Base-by-base conservation (phyloP, 2,113 vertebrate genomes). In the Dicerorhinus sumatrensis region DNA sequence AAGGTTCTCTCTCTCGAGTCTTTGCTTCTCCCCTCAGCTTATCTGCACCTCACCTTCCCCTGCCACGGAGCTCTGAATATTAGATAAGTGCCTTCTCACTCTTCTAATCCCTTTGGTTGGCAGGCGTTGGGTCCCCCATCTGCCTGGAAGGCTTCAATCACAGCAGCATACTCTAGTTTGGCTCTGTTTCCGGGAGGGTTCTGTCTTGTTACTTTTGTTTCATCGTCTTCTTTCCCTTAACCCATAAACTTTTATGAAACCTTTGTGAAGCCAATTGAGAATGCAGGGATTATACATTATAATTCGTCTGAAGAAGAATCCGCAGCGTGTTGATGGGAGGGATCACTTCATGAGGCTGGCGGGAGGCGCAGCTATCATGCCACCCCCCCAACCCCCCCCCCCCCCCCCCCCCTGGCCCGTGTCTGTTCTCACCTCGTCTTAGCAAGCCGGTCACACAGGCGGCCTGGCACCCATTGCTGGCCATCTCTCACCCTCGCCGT, bases 361-460 rank as follows among this genome's bases (percentile, higher is more conserved):
- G 39, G 89, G 90, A 94, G 80, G 83, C 79, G 0, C 1, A 0
- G 89, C 90, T 62, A 33, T 85, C 63, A 42, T 42, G 42, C 42
- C n/a, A n/a, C n/a, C n/a, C n/a, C n/a, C n/a, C 42, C 39, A 39
- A 39, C 39, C 39, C 39, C 39, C 39, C 39, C 0, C 42, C 42
- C 42, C 42, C 42, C 42, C 42, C 86, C 89, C 96, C 80, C 95
- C 88, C 96, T 69, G 77, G 60, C 88, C 51, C 92, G 92, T 62
- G 95, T 93, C 97, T 97, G 76, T 93, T 96, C 97, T 97, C 94
- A 89, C 88, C 81, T 96, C 9, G 0, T 62, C 60, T 98, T 97
- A 98, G 95, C 91, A 98, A 92, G 98, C 97, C 18, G 12, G 90
- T 98, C 98, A 98, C 98, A 97, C 93, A 95, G 62, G 90, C 51